phyloP scores from a whole-genome alignment of 2,888 invertebrate genomes.

The Argyresthia goedartella region DNA sequence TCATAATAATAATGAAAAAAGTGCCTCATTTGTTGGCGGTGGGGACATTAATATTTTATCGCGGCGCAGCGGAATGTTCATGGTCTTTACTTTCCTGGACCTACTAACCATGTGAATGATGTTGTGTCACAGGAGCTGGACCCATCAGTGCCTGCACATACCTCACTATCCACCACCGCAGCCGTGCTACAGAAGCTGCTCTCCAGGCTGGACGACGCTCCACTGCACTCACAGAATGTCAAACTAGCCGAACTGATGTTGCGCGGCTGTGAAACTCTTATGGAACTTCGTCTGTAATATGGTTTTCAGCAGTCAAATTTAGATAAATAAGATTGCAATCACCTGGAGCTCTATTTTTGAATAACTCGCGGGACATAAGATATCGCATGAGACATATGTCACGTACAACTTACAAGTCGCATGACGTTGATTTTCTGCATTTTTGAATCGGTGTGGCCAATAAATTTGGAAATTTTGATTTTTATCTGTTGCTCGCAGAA shows the following conservation, averaged over 20 bases:
- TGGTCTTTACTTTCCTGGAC: neutral
- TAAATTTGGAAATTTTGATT: no score
- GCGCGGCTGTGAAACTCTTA: slow-evolving; percentile 45
- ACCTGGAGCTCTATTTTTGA: no score
- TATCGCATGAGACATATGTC: no score
- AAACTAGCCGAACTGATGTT: slow-evolving; percentile 43
- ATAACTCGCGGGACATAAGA: no score
- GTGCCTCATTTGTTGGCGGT: neutral
- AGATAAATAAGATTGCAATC: neutral
- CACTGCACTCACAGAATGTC: slow-evolving; percentile 28
- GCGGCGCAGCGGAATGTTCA: neutral
- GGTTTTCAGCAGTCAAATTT: neutral
- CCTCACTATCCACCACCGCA: slow-evolving; percentile 40
- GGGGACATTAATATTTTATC: neutral
- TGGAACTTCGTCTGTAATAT: slow-evolving; percentile 34
- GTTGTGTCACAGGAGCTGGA: slow-evolving; percentile 36
- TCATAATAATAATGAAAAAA: no score
- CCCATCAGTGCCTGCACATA: slow-evolving; percentile 48
- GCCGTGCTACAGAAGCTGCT: slow-evolving; percentile 38
- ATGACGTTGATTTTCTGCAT: no score
- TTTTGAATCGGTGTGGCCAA: no score
- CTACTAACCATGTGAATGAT: neutral
- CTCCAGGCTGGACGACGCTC: slow-evolving; percentile 28
- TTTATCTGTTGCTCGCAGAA: no score
- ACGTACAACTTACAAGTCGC: no score